phyloP scores from a whole-genome alignment of 2,797 vertebrate genomes.

The Huso huso region DNA sequence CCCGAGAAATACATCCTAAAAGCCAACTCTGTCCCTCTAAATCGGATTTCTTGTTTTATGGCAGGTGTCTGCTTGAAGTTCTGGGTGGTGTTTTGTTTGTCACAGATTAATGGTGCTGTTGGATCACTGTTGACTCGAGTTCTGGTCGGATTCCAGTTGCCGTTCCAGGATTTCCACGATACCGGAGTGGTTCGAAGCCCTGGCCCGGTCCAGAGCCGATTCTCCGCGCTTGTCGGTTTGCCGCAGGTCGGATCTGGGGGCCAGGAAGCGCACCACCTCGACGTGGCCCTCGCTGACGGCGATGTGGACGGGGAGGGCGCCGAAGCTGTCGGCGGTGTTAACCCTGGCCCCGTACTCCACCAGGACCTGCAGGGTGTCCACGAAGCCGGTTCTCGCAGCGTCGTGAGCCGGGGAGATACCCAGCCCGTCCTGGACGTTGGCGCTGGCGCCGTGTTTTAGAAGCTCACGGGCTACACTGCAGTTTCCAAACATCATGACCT shows the following conservation, averaged over 20 bases:
- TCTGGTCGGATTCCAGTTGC: constrained; percentile 32
- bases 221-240: constrained; percentile 62
- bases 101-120: constrained; percentile 17
- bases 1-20: no score
- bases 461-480: constrained; percentile 62
- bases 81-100: neutral
- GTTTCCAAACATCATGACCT: constrained; percentile 92
- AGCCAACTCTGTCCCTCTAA: no score
- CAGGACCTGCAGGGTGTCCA: constrained; percentile 72
- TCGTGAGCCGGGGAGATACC: constrained; percentile 75
- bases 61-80: no score
- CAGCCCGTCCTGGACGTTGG: constrained; percentile 71
- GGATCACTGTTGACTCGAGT: constrained; percentile 16
- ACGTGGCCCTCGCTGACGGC: constrained; percentile 67
- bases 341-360: constrained; percentile 71
- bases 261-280: constrained; percentile 67
- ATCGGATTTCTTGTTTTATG: no score
- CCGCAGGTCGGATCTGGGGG: constrained; percentile 61
- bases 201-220: constrained; percentile 67
- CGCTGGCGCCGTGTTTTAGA: constrained; percentile 75
- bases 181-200: constrained; percentile 41
- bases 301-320: constrained; percentile 74
- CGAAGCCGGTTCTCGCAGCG: constrained; percentile 76
- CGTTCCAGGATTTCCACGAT: constrained; percentile 49
- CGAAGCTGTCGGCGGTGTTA: constrained; percentile 53